Conservation (phyloP, 2,113 vertebrate species). For the Calyptomena viridis region DNA sequence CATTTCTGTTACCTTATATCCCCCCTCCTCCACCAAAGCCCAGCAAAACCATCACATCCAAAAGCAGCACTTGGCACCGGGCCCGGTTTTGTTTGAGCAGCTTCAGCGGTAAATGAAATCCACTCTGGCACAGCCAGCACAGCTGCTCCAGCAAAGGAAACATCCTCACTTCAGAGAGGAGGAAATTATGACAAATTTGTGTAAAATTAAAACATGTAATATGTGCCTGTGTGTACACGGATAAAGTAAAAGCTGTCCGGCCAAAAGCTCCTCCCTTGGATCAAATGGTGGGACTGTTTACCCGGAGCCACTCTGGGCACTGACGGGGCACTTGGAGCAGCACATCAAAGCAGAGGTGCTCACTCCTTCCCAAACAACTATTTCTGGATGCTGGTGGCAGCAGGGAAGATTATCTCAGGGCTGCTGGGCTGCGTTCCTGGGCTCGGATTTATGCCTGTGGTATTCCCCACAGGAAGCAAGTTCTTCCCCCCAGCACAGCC, state of each 20-base stretch:
- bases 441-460: not conserved
- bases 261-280: conserved; percentile 15
- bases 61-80: conserved; percentile 38
- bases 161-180: conserved; percentile 29
- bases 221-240: not conserved
- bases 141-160: conserved; percentile 65
- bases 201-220: conserved; percentile 31
- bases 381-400: not conserved
- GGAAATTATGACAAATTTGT: conserved; percentile 43
- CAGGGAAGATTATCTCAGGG: not conserved
- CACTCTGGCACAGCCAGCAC: conserved; percentile 35
- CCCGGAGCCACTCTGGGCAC: not conserved
- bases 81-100: conserved; percentile 37
- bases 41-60: conserved; percentile 36
- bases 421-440: rapidly evolving
- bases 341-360: not conserved
- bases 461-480: not conserved
- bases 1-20: conserved; percentile 1
- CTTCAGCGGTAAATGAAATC: conserved; percentile 56
- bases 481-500: not conserved
- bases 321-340: not conserved
- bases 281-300: not conserved
- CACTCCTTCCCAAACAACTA: not conserved
- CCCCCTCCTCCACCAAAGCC: not conserved
- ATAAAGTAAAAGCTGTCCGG: not conserved